A percentile compares a stretch with the other conserved stretches of the same genome.
Conservation (phyloP, 2,888 invertebrate genomes). For the Scrobipalpa atriplicella region DNA sequence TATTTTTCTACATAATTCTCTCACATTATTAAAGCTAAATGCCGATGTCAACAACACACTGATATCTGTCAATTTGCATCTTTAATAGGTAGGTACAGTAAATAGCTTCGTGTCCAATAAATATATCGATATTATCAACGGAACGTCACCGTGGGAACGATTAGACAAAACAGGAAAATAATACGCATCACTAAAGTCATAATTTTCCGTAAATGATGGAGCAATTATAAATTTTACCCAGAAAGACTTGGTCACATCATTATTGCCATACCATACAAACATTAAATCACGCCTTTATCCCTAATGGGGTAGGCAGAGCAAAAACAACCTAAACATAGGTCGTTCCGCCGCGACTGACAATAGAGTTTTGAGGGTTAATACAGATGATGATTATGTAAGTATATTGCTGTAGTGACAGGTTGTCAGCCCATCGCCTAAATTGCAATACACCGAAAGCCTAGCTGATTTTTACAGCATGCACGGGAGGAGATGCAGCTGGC, state of each 20-base stretch:
- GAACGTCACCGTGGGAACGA: conserved; percentile 2
- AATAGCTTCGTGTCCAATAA: background rate
- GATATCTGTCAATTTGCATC: conserved; percentile 4
- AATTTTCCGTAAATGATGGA: conserved; percentile 5
- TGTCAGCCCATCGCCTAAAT: too few relatives aligned
- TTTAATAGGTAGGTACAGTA: background rate
- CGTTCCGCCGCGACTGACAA: too few relatives aligned
- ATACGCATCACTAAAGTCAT: conserved; percentile 13
- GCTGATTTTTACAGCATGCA: too few relatives aligned
- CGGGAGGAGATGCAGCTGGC: too few relatives aligned
- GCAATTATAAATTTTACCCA: background rate
- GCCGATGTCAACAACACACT: background rate
- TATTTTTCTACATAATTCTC: background rate
- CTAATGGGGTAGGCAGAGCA: too few relatives aligned
- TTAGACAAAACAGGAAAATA: conserved; percentile 16
- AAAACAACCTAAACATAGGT: too few relatives aligned
- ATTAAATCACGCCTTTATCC: background rate
- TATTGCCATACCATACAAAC: background rate
- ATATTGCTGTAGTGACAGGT: too few relatives aligned
- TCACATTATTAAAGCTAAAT: background rate
- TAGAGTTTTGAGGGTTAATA: too few relatives aligned
- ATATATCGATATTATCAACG: background rate
- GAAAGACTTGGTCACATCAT: background rate
- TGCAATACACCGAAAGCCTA: too few relatives aligned
- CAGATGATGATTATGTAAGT: too few relatives aligned